Conservation (phyloP, 2,113 vertebrate species). For the Rhinolophus ferrumequinum region DNA sequence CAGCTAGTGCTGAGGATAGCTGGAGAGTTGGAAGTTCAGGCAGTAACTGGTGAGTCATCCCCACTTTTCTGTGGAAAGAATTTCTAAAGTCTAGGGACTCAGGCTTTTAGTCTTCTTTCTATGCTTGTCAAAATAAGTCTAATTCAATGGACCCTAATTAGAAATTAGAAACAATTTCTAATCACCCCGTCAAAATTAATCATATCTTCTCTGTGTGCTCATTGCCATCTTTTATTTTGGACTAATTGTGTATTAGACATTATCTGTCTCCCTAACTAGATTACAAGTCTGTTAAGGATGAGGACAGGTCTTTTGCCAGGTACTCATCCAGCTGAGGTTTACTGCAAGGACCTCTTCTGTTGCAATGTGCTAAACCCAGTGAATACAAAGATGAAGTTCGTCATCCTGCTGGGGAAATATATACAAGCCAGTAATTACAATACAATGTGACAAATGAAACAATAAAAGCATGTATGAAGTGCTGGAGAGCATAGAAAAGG, state of each 20-base stretch:
- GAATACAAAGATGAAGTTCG: not conserved
- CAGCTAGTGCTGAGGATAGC: not conserved
- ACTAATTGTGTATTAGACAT: not conserved
- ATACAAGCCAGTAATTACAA: not conserved
- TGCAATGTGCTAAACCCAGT: not conserved
- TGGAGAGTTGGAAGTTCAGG: not conserved
- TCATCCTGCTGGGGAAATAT: not conserved
- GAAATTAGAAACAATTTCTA: conserved; percentile 31
- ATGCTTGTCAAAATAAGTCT: not conserved
- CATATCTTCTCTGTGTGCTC: not conserved
- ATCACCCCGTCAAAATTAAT: not conserved
- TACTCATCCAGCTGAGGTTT: not conserved
- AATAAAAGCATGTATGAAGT: not conserved
- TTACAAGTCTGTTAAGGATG: not conserved
- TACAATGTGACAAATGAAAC: not conserved
- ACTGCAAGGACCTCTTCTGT: not conserved
- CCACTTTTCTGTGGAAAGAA: not conserved
- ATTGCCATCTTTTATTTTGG: not conserved
- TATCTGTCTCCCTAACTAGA: not conserved
- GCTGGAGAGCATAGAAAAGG: not conserved
- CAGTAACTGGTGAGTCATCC: not conserved
- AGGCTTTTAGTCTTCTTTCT: not conserved
- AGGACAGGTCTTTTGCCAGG: not conserved
- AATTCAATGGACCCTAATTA: not conserved
- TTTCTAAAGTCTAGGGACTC: not conserved